Evolutionary conservation across 2,888 invertebrate species (phyloP), one percentile per base, ranked within the genome.

Genomic region (Sphaerophoria rueppellii): DNA sequence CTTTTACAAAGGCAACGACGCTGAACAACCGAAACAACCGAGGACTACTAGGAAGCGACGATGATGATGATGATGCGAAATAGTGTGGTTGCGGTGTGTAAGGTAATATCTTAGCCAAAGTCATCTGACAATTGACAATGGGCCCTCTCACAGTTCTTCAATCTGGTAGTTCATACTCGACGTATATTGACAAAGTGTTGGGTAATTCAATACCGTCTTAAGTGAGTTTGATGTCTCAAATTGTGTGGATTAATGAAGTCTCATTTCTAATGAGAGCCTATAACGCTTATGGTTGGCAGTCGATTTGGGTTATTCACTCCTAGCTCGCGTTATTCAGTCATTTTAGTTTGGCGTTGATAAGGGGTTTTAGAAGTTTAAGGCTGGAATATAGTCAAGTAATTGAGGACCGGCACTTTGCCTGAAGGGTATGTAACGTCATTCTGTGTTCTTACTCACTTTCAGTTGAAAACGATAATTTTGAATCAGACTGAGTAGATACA

Each of bases 231-330:
- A 24, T 46, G 61, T 60, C 52, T 60, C 46, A 72, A 77, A 82
- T 82, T 77, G 69, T 73, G 37, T 37, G 76, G 76, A 85, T 80
- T 85, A 85, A 85, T 80, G 80, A 80, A 85, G 76, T 80, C 80
- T 80, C 69, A 79, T 80, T 80, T 76, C 72, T 52, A 76, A 75
- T 69, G 80, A 80, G 61, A 75, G 83, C 71, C 79, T 72, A 16
- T 32, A 78, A 72, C 57, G 83, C 75, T 85, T 65, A 80, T 52
- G 67, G 80, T 70, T 61, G 55, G 40, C 58, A 76, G 76, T 85
- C 80, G 80, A 85, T 85, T 85, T 77, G 76, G 76, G 79, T 24
- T 60, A 67, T 76, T 57, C 46, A 37, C 35, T 50, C 37, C 1
- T 40, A 12, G 35, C 14, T 32, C 69, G 70, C 77, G 70, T 78